phyloP scores from a whole-genome alignment of 2,888 invertebrate genomes.

The Hyppa rectilinea region DNA sequence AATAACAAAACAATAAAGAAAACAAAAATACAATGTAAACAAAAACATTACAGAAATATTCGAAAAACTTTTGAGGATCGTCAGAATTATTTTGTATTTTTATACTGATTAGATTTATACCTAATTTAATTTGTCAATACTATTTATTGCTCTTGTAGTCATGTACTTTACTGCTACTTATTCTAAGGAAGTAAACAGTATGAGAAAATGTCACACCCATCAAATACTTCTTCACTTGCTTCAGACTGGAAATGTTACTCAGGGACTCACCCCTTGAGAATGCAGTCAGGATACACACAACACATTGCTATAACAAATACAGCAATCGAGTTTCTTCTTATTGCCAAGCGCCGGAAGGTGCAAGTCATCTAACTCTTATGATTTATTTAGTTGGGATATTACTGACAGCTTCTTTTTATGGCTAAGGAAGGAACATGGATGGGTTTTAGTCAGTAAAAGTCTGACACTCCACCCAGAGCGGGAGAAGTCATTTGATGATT shows the following conservation, averaged over 20 bases:
- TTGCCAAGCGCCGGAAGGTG: not conserved
- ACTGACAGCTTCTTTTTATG: not conserved
- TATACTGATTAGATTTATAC: not conserved
- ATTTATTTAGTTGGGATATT: conserved; percentile 1
- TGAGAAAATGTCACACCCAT: not conserved
- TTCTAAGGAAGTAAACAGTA: not conserved
- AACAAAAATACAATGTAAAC: conserved; percentile 1
- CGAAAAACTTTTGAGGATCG: conserved; percentile 21
- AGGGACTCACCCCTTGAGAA: not conserved
- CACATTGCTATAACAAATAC: not conserved
- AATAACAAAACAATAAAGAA: conserved; percentile 50
- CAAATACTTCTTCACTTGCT: not conserved
- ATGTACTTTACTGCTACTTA: not conserved
- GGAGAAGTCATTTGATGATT: no score
- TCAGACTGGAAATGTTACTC: conserved; percentile 3
- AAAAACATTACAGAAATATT: conserved; percentile 33
- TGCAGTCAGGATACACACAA: not conserved
- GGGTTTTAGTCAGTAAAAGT: no score
- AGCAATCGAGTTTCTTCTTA: not conserved
- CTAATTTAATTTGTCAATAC: conserved; percentile 15
- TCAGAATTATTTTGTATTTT: not conserved
- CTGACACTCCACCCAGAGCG: no score
- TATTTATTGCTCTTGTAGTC: not conserved
- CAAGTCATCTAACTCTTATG: not conserved
- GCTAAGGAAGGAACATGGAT: no score